Evolutionary conservation across 2,888 invertebrate species (phyloP), one percentile per base, ranked within the genome.

Genomic region (Ethmia dodecea): DNA sequence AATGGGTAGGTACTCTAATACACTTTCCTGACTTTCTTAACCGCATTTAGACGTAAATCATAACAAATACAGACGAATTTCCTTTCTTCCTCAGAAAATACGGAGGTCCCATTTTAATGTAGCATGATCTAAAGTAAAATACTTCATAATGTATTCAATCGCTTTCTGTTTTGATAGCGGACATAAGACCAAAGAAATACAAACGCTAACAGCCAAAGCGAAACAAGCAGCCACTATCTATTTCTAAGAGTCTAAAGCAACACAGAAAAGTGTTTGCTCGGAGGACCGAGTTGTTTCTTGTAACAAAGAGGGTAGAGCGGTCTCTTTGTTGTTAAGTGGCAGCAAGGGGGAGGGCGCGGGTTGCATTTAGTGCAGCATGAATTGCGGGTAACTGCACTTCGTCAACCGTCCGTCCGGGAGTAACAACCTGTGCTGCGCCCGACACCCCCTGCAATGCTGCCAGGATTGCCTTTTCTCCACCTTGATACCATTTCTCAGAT

Each of bases 241-340:
- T 65, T 67, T 60, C 52, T 57, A 58, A 64, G 62, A 49, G 57
- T 55, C 56, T 64, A 60, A 69, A 65, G 66, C 58, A 63, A 67
- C 68, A 63, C 55, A 65, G 64, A 68, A 75, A 75, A 77, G 76
- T 74, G 72, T 70, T 75, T 64, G 69, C 54, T 63, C 52, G 52
- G 48, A 65, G 68, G 53, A 65, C 57, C 60, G 64, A 77, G 76
- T 79, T 76, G 73, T 80, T 79, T 77, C 76, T 81, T 74, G 64
- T 77, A 79, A 84, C 79, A 81, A 80, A 81, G 84, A 78, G 77
- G 73, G 74, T 75, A 75, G 72, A 78, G 76, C 78, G 74, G 72
- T 78, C 74, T 80, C 81, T 84, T 81, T 83, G 81, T 83, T 76
- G 77, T 74, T 75, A 79, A 83, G 81, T 83, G 80, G 77, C 72